Evolutionary conservation across 2,888 invertebrate species (phyloP).

Genomic region (Eucera pruinosa): DNA sequence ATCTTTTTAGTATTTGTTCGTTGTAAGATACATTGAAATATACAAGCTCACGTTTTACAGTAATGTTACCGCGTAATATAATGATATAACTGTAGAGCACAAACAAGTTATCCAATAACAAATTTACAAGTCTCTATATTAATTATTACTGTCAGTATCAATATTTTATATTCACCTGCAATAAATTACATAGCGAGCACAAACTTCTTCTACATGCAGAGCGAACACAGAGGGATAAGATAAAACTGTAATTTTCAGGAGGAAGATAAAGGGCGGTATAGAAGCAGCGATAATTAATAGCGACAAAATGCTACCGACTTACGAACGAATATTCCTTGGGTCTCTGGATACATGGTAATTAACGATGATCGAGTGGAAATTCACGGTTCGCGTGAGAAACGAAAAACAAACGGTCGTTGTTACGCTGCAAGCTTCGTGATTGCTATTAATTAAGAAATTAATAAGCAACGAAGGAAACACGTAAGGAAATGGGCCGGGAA

Average conservation of each 20-base stretch:
- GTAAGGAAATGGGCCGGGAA: too few relatives aligned
- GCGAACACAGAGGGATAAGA: neutral
- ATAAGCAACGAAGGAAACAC: conserved; percentile 44
- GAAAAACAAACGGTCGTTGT: conserved; percentile 33
- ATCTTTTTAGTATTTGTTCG: too few relatives aligned
- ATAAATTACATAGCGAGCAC: neutral
- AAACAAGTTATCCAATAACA: too few relatives aligned
- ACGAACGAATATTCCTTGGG: neutral
- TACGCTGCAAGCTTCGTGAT: conserved; percentile 39
- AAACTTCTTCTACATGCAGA: neutral
- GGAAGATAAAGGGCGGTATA: neutral
- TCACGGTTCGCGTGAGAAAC: conserved; percentile 16
- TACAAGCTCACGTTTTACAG: too few relatives aligned
- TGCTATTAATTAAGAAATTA: conserved; percentile 68
- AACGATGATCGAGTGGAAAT: neutral
- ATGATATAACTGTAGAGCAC: too few relatives aligned
- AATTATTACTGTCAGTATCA: neutral
- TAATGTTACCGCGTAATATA: too few relatives aligned
- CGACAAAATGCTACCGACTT: conserved; percentile 9
- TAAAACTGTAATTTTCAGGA: conserved; percentile 7
- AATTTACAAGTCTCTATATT: too few relatives aligned
- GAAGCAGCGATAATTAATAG: conserved; percentile 14
- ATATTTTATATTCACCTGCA: too few relatives aligned
- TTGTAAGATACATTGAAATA: too few relatives aligned
- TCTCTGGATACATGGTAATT: conserved; percentile 6